These are phyloP conservation scores for Alethe castanea DNA, from an alignment of 2,113 vertebrate species.

Conservation along the genomic window DNA sequence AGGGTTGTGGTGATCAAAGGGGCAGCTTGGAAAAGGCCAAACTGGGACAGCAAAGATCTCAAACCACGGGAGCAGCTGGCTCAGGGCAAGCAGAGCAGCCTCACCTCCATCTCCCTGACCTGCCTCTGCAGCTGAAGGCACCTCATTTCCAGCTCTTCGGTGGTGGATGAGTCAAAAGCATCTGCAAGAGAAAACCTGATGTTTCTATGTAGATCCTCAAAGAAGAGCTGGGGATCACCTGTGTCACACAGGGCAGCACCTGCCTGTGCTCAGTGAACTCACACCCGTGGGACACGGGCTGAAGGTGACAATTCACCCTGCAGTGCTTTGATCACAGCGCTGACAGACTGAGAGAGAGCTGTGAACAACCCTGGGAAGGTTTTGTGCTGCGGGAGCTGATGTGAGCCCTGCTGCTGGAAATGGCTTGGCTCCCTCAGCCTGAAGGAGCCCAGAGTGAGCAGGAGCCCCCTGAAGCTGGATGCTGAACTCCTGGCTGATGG, in stretches of 20 bases:
- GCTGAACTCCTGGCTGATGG: background rate
- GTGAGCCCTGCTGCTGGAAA: background rate
- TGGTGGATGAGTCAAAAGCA: background rate
- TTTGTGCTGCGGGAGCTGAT: background rate
- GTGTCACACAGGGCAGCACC: background rate
- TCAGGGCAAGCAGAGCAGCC: background rate
- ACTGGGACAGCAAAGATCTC: background rate
- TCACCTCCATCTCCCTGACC: slow-evolving; percentile 91
- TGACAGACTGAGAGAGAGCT: background rate
- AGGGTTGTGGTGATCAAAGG: background rate
- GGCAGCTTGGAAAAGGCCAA: background rate
- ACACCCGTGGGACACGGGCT: fast-evolving
- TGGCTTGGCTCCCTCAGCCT: background rate
- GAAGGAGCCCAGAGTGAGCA: background rate
- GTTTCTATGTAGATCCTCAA: background rate
- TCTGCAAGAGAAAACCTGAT: background rate
- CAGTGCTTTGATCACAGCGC: background rate
- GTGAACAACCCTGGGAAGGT: background rate
- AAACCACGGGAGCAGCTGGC: background rate
- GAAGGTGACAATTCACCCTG: background rate
- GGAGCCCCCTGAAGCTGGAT: background rate
- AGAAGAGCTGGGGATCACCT: background rate
- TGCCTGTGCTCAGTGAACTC: background rate
- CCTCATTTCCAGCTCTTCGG: slow-evolving; percentile 64
- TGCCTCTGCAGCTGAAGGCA: slow-evolving; percentile 81